Base-by-base conservation (phyloP, 2,797 vertebrate species). In the Melanotaenia nigrans region DNA sequence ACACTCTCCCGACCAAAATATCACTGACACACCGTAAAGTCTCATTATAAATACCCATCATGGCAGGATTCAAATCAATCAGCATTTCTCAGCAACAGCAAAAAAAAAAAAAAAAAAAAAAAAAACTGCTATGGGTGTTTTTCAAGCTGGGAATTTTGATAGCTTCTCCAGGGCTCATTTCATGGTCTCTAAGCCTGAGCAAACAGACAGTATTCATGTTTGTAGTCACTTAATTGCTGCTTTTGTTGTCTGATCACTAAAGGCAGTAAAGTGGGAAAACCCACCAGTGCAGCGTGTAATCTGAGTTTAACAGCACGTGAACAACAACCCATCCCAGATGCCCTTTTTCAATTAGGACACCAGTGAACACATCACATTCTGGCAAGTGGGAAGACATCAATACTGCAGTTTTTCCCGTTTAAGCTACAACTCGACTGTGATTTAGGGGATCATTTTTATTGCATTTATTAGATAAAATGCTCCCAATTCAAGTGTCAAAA, bases 201-300 rank as follows among this genome's bases (percentile, higher is more conserved):
- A 81, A 86, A 88, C 76, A 79, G 58, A 76, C 74, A 76, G 69
- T 59, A 45, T 68, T 87, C 73, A 65, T 81, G 88, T 89, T 85
- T 75, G 73, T 78, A 54, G 51, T 63, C 81, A 72, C 73, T 79
- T 90, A 90, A 85, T 91, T 85, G 83, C 82, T 63, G 85, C 65
- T 79, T 86, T 83, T 85, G 72, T 82, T 83, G 84, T 87, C 76
- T 84, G 79, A 85, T 89, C 79, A 83, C 74, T 78, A 79, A 76
- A 78, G 77, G 79, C 81, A 76, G 58, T 56, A 82, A 86, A 85
- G 84, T 86, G 80, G 74, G 76, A 68, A 77, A 87, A 78, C 61
- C 68, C 79, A 79, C 49, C 57, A 74, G 74, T 35, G 10, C 1
- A 35, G 78, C 66, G 33, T 80, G 74, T 84, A 88, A 90, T 85